Evolutionary conservation across 2,113 vertebrate genomes (phyloP).

Genomic region (Phaetusa simplex): DNA sequence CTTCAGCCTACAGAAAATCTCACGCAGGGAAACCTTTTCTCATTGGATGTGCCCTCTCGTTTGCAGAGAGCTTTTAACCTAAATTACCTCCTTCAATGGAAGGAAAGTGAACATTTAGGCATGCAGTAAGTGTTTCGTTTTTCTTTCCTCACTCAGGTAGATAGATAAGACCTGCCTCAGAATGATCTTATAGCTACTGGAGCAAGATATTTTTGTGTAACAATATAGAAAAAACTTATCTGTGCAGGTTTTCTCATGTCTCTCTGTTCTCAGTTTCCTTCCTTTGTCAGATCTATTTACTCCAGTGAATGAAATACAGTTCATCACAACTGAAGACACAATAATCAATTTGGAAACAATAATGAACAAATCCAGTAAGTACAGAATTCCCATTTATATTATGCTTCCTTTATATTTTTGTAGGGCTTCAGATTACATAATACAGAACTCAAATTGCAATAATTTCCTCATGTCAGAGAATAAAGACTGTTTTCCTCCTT

Average conservation of each 20-base stretch:
- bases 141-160: neutral
- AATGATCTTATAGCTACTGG: neutral
- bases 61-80: neutral
- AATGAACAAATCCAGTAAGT: neutral
- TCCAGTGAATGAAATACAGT: neutral
- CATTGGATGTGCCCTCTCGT: neutral
- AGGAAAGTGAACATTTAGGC: neutral
- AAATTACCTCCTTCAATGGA: neutral
- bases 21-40: neutral
- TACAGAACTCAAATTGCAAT: neutral
- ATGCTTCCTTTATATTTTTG: neutral
- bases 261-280: neutral
- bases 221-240: neutral
- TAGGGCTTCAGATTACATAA: neutral
- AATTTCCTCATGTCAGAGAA: neutral
- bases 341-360: neutral
- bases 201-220: neutral
- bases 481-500: neutral
- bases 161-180: neutral
- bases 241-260: neutral
- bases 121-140: neutral
- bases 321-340: neutral
- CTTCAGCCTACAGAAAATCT: constrained; percentile 2
- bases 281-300: neutral
- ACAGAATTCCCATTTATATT: neutral